Conservation (phyloP, 1,140 invertebrate genomes). For the Hypsibius dujardini region DNA sequence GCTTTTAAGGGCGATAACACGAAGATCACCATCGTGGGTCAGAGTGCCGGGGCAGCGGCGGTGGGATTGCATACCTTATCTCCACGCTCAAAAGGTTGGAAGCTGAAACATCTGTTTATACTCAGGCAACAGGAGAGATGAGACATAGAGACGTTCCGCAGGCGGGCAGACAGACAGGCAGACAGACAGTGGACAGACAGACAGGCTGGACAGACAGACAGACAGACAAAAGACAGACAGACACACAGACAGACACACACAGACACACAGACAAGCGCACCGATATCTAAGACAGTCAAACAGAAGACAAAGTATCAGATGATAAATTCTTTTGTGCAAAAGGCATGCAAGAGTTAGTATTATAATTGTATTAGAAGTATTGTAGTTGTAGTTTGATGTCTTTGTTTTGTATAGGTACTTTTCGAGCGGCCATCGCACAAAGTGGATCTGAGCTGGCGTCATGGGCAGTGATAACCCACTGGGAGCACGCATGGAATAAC, state of each 20-base stretch:
- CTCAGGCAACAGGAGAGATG: no score
- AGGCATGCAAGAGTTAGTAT: neutral
- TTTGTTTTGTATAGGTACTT: slow-evolving; percentile 36
- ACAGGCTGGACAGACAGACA: no score
- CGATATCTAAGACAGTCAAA: slow-evolving; percentile 20
- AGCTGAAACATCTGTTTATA: no score
- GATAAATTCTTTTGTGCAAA: slow-evolving; percentile 17
- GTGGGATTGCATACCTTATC: slow-evolving; percentile 64
- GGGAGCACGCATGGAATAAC: slow-evolving; percentile 67
- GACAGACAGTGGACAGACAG: no score
- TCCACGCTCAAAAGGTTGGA: slow-evolving; percentile 29
- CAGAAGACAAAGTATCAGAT: slow-evolving; percentile 21
- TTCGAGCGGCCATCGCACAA: slow-evolving; percentile 53
- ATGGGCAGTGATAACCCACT: slow-evolving; percentile 72
- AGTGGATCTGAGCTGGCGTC: slow-evolving; percentile 77
- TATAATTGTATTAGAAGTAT: no score
- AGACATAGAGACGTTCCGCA: no score
- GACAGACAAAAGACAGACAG: no score
- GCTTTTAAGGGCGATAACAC: slow-evolving; percentile 72
- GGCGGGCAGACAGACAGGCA: no score
- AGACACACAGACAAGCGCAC: no score
- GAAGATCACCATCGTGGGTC: slow-evolving; percentile 75
- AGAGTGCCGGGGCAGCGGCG: slow-evolving; percentile 72
- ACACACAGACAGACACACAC: no score
- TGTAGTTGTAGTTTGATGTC: slow-evolving; percentile 22